phyloP scores from a whole-genome alignment of 2,113 vertebrate genomes.

The Tonatia bakeri region DNA sequence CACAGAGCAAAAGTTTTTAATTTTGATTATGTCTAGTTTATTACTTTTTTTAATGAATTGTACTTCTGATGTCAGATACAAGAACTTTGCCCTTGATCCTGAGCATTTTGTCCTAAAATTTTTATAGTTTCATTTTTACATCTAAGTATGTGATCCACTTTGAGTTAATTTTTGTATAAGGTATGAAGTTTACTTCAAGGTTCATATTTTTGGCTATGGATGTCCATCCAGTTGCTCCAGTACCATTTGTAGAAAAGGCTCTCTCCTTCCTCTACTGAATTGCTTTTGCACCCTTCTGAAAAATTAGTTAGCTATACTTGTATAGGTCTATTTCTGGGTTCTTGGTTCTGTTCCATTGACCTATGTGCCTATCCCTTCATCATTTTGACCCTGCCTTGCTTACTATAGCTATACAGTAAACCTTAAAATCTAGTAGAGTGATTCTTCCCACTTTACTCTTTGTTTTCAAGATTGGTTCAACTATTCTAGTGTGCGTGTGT shows the following conservation, averaged over 20 bases:
- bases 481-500: background rate
- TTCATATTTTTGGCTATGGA: background rate
- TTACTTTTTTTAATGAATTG: background rate
- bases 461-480: background rate
- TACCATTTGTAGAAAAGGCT: background rate
- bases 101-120: background rate
- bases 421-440: background rate
- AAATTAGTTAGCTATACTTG: background rate
- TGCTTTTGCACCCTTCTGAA: background rate
- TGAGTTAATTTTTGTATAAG: background rate
- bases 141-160: background rate
- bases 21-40: background rate
- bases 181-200: background rate
- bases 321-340: background rate
- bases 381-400: background rate
- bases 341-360: background rate
- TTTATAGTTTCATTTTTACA: slow-evolving; percentile 4
- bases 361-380: background rate
- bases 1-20: background rate
- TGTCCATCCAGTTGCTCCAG: background rate
- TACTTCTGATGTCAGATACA: background rate
- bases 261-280: background rate
- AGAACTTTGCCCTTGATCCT: background rate
- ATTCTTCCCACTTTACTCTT: background rate
- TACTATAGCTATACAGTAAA: background rate